phyloP scores from a whole-genome alignment of 2,113 vertebrate genomes.

The Vimba vimba region DNA sequence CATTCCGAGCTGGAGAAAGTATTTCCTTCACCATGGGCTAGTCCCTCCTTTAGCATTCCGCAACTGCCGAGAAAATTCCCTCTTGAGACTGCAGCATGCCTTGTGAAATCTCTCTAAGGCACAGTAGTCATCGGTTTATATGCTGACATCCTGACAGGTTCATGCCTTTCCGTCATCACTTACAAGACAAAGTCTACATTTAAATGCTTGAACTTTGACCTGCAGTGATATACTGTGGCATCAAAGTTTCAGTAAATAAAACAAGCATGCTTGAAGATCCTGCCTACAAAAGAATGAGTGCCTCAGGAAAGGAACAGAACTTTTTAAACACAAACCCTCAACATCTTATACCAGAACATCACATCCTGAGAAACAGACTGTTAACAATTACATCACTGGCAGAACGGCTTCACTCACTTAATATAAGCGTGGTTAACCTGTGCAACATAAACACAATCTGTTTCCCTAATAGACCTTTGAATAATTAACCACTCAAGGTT shows the following conservation, averaged over 20 bases:
- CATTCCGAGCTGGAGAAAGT: slow-evolving; percentile 71
- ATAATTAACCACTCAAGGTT: slow-evolving; percentile 23
- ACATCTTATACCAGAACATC: neutral
- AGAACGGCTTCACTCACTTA: neutral
- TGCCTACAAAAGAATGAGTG: neutral
- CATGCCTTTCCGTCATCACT: slow-evolving; percentile 34
- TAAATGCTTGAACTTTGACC: slow-evolving; percentile 38
- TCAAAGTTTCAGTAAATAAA: slow-evolving; percentile 15
- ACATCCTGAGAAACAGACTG: neutral
- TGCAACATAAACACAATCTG: slow-evolving; percentile 24
- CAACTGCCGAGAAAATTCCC: slow-evolving; percentile 77
- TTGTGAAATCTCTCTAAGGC: slow-evolving; percentile 68
- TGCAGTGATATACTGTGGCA: neutral
- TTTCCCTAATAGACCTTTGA: slow-evolving; percentile 39
- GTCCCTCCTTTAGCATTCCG: slow-evolving; percentile 81
- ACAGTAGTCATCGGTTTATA: slow-evolving; percentile 54
- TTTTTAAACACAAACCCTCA: neutral
- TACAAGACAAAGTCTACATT: slow-evolving; percentile 42
- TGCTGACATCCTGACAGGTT: slow-evolving; percentile 40
- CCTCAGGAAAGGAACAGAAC: slow-evolving; percentile 6
- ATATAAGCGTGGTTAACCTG: slow-evolving; percentile 25
- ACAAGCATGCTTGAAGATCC: neutral
- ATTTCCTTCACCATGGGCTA: slow-evolving; percentile 77
- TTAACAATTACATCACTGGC: slow-evolving; percentile 18
- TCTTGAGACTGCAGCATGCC: slow-evolving; percentile 71